Evolutionary conservation across 2,888 invertebrate genomes (phyloP), one percentile per base, ranked within the genome.

Genomic region (Calameuta pallipes): DNA sequence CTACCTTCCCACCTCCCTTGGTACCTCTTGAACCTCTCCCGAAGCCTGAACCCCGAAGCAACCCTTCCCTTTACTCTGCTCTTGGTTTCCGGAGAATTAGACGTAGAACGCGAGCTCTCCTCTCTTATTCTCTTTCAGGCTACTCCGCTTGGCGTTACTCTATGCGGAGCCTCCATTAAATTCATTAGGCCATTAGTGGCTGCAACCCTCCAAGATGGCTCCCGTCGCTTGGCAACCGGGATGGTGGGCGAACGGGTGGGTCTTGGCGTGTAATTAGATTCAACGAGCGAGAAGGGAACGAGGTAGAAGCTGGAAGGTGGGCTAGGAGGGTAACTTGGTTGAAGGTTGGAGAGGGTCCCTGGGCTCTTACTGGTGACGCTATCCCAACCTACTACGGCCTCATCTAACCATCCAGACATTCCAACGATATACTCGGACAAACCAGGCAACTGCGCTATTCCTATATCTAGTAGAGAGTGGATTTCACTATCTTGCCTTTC

Each of bases 111-210:
- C 34, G 35, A 34, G 30, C 73, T 74, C 69, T 15, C 73, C 33
- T 70, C 69, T 34, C 73, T 33, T 78, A 33, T 36, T 75, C 37
- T 56, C 75, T 33, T 33, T 56, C 75, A 71, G 31, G 41, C 12
- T 77, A 23, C 73, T 73, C 73, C 73, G 37, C 73, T 33, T 78
- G 68, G 76, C 37, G 74, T 36, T 77, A 73, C 79, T 76, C 76
- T 69, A 75, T 74, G 82, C 83, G 90, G 89, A 88, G 89, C 90
- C 90, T 91, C 91, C 91, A 91, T 91, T 91, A 91, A 91, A 91
- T 91, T 91, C 91, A 91, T 91, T 91, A 91, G 91, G 90, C 91
- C 91, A 91, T 91, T 91, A 91, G 91, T 91, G 91, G 91, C 91
- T 90, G 90, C 91, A 90, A 90, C 90, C 91, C 91, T 91, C 91